Evolutionary conservation across 2,113 vertebrate species (phyloP), one percentile per base, ranked within the genome.

Genomic region (Misgurnus mizolepis): DNA sequence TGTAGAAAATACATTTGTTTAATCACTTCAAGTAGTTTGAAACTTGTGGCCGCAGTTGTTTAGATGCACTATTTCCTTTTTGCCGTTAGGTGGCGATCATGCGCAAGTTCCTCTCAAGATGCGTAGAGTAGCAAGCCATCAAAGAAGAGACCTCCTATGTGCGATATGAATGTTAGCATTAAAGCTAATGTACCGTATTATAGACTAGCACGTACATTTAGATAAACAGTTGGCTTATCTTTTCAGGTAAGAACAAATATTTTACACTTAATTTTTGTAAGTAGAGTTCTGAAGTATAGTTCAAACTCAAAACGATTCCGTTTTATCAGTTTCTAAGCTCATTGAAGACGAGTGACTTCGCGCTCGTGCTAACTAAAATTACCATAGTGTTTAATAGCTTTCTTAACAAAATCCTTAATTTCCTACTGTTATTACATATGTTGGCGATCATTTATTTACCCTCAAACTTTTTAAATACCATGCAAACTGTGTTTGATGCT

Each of bases 181-280:
- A 43, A 1, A 22, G 71, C 55, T 27, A 73, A 27, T 43, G 10
- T 9, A 4, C 4, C 55, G 55, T 43, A 45, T 43, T 73, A 45
- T 45, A 73, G 11, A 73, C 55, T 1, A 60, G 34, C 40, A 8
- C 6, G n/a, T 18, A 56, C 18, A 41, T 61, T 58, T 60, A 60
- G 40, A 27, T 15, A 45, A 4, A 9, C 11, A 22, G n/a, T 0
- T 7, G 14, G 0, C 4, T 2, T 61, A 3, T 61, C 18, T 45
- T 73, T 60, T 45, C 55, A 73, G 71, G 71, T 73, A 61, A 61
- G 55, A 15, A 45, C 7, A 45, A 60, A 45, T 7, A 4, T 71
- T n/a, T 15, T 60, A 45, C 3, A 3, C 0, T 41, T 41, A 56
- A 1, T 12, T 27, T 18, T 56, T 9, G 4, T 15, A 22, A 73